Conservation (phyloP, 2,888 invertebrate species). For the Hemithea aestivaria region DNA sequence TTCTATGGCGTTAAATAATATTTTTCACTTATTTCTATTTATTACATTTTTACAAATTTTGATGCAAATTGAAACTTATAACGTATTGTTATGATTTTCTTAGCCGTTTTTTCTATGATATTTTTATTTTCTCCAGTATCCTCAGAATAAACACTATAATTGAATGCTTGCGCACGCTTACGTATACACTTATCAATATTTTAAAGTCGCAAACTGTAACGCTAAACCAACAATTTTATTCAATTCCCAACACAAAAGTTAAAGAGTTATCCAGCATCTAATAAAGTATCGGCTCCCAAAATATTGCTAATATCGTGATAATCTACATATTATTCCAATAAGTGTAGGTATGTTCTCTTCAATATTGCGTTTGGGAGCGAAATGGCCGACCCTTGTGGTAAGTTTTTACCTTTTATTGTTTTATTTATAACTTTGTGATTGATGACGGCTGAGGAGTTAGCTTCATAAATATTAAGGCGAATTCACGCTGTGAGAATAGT, state of each 20-base stretch:
- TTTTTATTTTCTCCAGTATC: no score
- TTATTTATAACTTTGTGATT: constrained; percentile 80
- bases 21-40: no score
- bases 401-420: constrained; percentile 79
- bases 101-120: no score
- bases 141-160: no score
- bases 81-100: no score
- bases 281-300: constrained; percentile 60
- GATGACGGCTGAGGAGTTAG: constrained; percentile 70
- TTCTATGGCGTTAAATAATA: no score
- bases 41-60: no score
- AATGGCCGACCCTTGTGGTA: constrained; percentile 65
- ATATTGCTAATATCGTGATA: constrained; percentile 68
- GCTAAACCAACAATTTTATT: no score
- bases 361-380: constrained; percentile 64
- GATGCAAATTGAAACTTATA: no score
- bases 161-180: no score
- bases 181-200: constrained; percentile 4
- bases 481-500: constrained; percentile 64
- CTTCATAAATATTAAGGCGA: constrained; percentile 76
- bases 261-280: constrained; percentile 50
- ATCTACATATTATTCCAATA: constrained; percentile 80
- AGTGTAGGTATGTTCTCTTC: constrained; percentile 68
- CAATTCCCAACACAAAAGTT: constrained; percentile 21
- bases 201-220: no score